Evolutionary conservation across 2,113 vertebrate genomes (phyloP), one percentile per base, ranked within the genome.

Genomic region (Rhinichthys klamathensis): DNA sequence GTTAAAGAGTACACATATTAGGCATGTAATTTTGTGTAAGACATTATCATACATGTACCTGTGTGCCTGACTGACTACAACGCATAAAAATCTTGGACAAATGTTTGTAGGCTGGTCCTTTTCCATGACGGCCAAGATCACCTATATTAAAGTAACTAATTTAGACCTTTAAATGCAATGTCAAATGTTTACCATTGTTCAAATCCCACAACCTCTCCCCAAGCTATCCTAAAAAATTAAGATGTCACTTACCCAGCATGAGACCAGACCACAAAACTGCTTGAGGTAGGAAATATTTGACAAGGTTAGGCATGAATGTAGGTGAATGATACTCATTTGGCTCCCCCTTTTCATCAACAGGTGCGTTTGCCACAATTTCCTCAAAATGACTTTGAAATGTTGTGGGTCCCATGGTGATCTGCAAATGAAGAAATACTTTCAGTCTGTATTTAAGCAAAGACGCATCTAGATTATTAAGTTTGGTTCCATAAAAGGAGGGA

Each of bases 311-410:
- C 70, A 73, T 73, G 70, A 46, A 73, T 46, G 70, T 73, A 12
- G 21, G 10, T 15, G 41, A 73, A 46, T 73, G 11, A 44, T 73
- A 73, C 23, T 73, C 70, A 73, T 73, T 73, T 73, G 70, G 23
- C 21, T 73, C 70, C 23, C 23, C 70, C 11, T 73, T 46, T 21
- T 46, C 70, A 73, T n/a, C 9, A 0, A 73, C 70, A n/a, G 8
- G 21, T 73, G 23, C 38, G 11, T 73, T 63, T 63, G 60, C 60
- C 60, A 63, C 8, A 13, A 63, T 63, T 63, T 63, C n/a, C 10
- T 27, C n/a, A 63, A 63, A 63, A 27, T 63, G 60, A 27, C n/a
- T 63, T 11, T 63, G 60, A 63, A 63, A 27, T 63, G 60, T 11
- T 27, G 60, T 61, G 10, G n/a, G n/a, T 63, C 11, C 60, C 25